These are phyloP conservation scores for Brachypterus glaber DNA, from an alignment of 2,888 invertebrate genomes.

Conservation along the genomic window DNA sequence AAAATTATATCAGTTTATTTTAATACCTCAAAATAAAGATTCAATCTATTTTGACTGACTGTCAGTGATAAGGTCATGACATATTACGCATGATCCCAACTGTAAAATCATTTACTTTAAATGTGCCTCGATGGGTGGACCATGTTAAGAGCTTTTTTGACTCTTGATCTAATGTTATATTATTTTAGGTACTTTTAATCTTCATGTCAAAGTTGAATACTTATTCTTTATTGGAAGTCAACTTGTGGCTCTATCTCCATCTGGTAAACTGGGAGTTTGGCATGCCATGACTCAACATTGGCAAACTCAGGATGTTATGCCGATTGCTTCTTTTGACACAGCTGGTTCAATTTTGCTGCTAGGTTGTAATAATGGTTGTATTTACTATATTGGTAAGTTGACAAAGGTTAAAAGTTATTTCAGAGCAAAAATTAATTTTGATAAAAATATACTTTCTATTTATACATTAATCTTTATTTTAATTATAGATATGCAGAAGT, in stretches of 20 bases:
- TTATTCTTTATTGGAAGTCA: conserved; percentile 97
- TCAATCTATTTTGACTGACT: too few relatives aligned
- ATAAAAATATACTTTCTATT: too few relatives aligned
- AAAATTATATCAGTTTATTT: too few relatives aligned
- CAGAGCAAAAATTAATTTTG: too few relatives aligned
- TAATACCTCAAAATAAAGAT: too few relatives aligned
- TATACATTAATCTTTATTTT: conserved; percentile 16
- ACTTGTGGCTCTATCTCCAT: conserved; percentile 86
- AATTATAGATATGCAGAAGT: conserved; percentile 93
- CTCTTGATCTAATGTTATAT: too few relatives aligned
- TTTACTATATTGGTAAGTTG: conserved; percentile 86
- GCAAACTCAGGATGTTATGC: conserved; percentile 94
- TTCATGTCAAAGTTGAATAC: conserved; percentile 88
- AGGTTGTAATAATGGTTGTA: conserved; percentile 93
- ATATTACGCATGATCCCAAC: too few relatives aligned
- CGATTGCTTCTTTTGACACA: conserved; percentile 92
- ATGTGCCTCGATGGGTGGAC: too few relatives aligned
- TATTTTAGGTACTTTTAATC: conserved; percentile 71
- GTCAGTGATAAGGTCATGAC: too few relatives aligned
- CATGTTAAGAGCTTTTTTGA: too few relatives aligned
- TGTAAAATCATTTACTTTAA: too few relatives aligned
- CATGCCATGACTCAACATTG: conserved; percentile 98
- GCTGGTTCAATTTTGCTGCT: conserved; percentile 91
- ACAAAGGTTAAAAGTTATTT: too few relatives aligned
- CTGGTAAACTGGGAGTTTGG: conserved; percentile 97